Percentiles rank a stretch among this genome's conserved stretches.
Evolutionary conservation across 2,888 invertebrate genomes (phyloP).

Genomic region (Oligia fasciuncula): DNA sequence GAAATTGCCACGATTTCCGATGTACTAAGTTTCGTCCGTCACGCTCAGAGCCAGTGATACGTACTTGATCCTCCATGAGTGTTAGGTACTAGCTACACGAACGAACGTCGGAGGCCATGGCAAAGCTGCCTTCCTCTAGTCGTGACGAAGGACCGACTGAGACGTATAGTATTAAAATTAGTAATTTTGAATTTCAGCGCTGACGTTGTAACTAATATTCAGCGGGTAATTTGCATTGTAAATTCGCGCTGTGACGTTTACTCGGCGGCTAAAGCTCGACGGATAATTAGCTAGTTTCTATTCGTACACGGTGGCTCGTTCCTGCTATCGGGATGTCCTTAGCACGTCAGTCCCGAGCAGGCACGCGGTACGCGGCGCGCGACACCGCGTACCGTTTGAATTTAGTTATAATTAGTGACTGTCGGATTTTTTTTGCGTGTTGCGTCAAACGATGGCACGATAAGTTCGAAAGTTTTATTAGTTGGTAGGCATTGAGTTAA

Average conservation of each 20-base stretch:
- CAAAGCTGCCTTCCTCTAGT: constrained; percentile 83
- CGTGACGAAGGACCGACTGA: constrained; percentile 88
- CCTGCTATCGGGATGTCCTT: constrained; percentile 80
- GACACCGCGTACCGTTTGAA: constrained; percentile 59
- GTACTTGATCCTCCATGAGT: constrained; percentile 87
- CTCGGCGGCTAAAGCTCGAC: constrained; percentile 85
- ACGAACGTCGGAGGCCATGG: constrained; percentile 78
- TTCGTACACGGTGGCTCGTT: constrained; percentile 81
- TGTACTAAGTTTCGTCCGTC: constrained; percentile 71
- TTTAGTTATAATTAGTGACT: constrained; percentile 73
- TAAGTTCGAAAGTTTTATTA: constrained; percentile 72
- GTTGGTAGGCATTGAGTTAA: constrained; percentile 66
- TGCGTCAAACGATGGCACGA: constrained; percentile 69
- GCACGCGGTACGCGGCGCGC: constrained; percentile 47
- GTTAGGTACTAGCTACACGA: constrained; percentile 74
- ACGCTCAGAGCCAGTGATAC: constrained; percentile 77
- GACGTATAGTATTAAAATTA: constrained; percentile 88
- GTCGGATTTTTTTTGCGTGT: constrained; percentile 69
- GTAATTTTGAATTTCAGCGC: constrained; percentile 88
- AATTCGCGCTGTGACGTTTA: constrained; percentile 87
- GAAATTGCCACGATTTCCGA: constrained; percentile 76
- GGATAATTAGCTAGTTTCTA: constrained; percentile 90
- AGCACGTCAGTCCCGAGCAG: constrained; percentile 77
- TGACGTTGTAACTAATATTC: constrained; percentile 89
- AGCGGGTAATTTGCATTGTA: constrained; percentile 89